Percentiles rank a stretch among this genome's conserved stretches.
Conservation (phyloP, 2,888 invertebrate species). For the Crematogaster levior region DNA sequence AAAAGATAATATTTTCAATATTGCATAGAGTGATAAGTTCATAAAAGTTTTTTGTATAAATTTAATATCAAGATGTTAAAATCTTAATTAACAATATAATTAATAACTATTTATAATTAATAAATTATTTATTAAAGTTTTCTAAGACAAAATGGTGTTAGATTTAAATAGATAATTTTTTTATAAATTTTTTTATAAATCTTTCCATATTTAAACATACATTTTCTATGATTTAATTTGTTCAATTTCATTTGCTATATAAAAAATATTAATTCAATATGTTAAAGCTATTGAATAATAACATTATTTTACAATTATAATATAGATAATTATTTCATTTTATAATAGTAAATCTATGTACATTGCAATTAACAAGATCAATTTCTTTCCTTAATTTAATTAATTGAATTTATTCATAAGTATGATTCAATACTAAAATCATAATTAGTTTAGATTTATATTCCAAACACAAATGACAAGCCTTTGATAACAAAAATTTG, state of each 20-base stretch:
- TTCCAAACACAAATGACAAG: background rate
- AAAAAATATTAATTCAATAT: background rate
- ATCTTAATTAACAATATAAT: slow-evolving; percentile 4
- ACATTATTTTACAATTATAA: background rate
- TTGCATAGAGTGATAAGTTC: background rate
- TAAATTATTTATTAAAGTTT: background rate
- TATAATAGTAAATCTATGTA: background rate
- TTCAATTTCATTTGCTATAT: background rate
- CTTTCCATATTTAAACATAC: background rate
- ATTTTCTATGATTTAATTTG: background rate
- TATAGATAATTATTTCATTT: background rate
- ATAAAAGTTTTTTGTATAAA: slow-evolving; percentile 5
- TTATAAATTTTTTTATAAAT: background rate
- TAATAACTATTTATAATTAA: too few species aligned
- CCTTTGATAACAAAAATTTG: background rate
- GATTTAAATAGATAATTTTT: background rate
- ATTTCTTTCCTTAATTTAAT: background rate
- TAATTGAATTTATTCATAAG: background rate
- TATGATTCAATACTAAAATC: background rate
- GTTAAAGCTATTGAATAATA: background rate
- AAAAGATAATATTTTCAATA: slow-evolving; percentile 44
- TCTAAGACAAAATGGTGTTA: background rate
- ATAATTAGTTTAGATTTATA: background rate
- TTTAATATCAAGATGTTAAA: background rate
- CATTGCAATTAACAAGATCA: background rate